Conservation (phyloP, 2,113 vertebrate genomes). For the Misgurnus mizolepis region DNA sequence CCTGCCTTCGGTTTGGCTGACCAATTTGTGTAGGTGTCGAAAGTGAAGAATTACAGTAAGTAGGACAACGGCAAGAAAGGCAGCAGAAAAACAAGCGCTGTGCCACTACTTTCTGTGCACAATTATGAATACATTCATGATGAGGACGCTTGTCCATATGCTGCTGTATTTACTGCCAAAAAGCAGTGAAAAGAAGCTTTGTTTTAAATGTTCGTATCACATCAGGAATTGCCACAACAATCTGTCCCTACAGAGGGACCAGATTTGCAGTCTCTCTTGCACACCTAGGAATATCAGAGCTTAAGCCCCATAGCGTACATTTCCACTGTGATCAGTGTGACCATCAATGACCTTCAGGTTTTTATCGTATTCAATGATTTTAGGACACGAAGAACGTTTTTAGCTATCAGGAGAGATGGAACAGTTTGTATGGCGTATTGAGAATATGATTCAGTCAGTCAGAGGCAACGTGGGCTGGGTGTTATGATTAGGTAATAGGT, state of each 20-base stretch:
- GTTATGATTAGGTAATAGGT: conserved; percentile 3
- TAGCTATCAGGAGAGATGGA: conserved; percentile 34
- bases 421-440: conserved; percentile 11
- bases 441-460: conserved; percentile 37
- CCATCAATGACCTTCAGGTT: conserved; percentile 37
- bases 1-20: conserved; percentile 63
- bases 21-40: conserved; percentile 69
- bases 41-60: conserved; percentile 72
- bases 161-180: conserved; percentile 73
- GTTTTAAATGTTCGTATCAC: conserved; percentile 68
- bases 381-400: conserved; percentile 52
- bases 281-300: conserved; percentile 46
- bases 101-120: conserved; percentile 62
- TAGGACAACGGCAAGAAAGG: conserved; percentile 69
- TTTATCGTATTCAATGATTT: conserved; percentile 52
- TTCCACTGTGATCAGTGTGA: conserved; percentile 52
- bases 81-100: conserved; percentile 53
- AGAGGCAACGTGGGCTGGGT: background rate
- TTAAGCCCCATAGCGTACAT: conserved; percentile 3
- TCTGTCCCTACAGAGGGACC: conserved; percentile 65
- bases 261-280: conserved; percentile 62
- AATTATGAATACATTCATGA: conserved; percentile 64
- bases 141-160: conserved; percentile 72
- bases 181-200: conserved; percentile 61
- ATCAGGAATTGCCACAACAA: conserved; percentile 67